Base-by-base conservation (phyloP, 2,113 vertebrate species). In the Corythoichthys intestinalis region DNA sequence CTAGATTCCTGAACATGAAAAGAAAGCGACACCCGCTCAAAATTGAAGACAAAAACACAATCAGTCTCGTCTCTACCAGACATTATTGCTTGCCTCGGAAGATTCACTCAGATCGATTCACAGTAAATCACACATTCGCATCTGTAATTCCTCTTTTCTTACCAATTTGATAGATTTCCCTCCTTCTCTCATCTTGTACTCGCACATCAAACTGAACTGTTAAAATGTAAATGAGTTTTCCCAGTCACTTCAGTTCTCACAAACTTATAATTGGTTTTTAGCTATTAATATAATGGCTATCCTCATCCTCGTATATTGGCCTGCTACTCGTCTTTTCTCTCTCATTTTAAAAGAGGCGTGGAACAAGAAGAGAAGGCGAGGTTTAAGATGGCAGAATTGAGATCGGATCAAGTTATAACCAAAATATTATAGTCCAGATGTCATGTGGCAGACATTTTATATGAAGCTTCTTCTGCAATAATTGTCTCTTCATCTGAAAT, bases 371-470 rank as follows among this genome's bases (percentile, higher is more conserved):
- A 11, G 66, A 48, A 28, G 69, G 60, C 53, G 64, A 69, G 37
- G 65, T 76, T 34, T 9, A 64, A 60, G 67, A 81, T 70, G 94
- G 93, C 90, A 91, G 93, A 93, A 93, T 93, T 93, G 91, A 92
- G 92, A 95, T 34, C 92, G 93, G 94, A 93, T 94, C 93, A 94
- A 44, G 89, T 67, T 90, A 92, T 91, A 93, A 92, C 94, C 93
- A 1, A 37, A 11, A 46, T 1, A 6, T 28, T 10, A 34, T 34
- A 38, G 48, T 9, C 64, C 50, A 49, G 28, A 47, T 2, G 17
- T 14, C 15, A 41, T 2, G 44, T 1, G 12, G 38, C 11, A 34
- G 9, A 5, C 12, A 35, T 46, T 65, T 61, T 46, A 65, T 20
- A n/a, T 52, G 44, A 6, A 34, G 12, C 20, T 20, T 28, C 2